Evolutionary conservation across 2,797 vertebrate species (phyloP).

Genomic region (Triplophysa yarkandensis): DNA sequence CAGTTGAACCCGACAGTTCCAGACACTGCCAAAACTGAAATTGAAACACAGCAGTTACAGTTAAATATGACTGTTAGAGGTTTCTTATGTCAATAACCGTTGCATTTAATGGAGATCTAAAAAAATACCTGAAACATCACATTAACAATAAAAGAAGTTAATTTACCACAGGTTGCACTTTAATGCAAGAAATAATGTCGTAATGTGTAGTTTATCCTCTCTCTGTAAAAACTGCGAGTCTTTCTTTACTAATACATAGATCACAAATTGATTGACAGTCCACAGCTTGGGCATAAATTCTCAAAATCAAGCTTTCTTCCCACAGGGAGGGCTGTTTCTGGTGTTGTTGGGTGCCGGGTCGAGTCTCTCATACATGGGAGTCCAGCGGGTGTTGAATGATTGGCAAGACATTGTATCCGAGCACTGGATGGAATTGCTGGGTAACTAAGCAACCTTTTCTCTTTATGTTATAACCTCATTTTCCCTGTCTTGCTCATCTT

Average conservation of each 20-base stretch:
- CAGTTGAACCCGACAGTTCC: too few relatives aligned
- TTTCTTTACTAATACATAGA: not conserved
- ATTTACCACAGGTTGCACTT: too few relatives aligned
- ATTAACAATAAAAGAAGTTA: too few relatives aligned
- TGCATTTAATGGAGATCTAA: too few relatives aligned
- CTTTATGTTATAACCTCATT: constrained; percentile 19
- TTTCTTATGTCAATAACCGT: too few relatives aligned
- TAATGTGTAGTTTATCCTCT: too few relatives aligned
- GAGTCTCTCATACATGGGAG: constrained; percentile 54
- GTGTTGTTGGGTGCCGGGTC: constrained; percentile 51
- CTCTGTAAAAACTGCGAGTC: too few relatives aligned
- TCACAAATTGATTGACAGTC: not conserved
- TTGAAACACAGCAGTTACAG: too few relatives aligned
- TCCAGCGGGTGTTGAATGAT: constrained; percentile 54
- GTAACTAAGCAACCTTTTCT: constrained; percentile 67
- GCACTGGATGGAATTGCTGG: constrained; percentile 72
- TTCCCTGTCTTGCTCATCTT: not conserved
- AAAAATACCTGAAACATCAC: too few relatives aligned
- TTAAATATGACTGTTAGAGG: too few relatives aligned
- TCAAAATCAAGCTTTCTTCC: not conserved
- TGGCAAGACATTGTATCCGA: constrained; percentile 50
- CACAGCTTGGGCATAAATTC: not conserved
- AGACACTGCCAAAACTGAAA: too few relatives aligned
- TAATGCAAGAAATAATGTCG: too few relatives aligned
- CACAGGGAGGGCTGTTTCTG: constrained; percentile 56